These are phyloP conservation scores for Rhodophaea formosa DNA, from an alignment of 2,888 invertebrate genomes.

Conservation along the genomic window DNA sequence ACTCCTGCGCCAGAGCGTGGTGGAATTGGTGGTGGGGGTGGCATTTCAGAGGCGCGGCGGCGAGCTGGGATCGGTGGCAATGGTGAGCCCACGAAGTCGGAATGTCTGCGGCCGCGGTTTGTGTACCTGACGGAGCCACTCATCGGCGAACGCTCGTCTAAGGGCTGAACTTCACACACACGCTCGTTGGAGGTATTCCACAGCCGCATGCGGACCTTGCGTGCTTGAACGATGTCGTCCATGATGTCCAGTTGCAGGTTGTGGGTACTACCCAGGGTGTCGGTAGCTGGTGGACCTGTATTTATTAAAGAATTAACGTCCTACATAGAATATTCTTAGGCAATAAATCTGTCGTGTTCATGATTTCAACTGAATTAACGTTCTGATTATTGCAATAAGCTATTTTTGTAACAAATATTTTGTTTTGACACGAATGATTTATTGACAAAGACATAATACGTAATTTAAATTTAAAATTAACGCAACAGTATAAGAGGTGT, in stretches of 20 bases:
- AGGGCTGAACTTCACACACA: slow-evolving; percentile 90
- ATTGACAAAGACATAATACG: background rate
- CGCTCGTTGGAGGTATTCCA: slow-evolving; percentile 91
- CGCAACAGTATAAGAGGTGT: too few species aligned
- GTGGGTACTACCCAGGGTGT: slow-evolving; percentile 87
- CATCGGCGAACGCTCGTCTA: slow-evolving; percentile 84
- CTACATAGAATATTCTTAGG: background rate
- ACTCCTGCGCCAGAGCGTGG: slow-evolving; percentile 81
- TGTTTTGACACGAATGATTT: background rate
- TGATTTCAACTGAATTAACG: background rate
- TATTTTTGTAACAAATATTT: background rate
- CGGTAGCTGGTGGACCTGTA: slow-evolving; percentile 86
- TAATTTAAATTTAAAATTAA: too few species aligned
- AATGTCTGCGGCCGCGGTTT: slow-evolving; percentile 84
- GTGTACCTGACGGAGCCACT: slow-evolving; percentile 82
- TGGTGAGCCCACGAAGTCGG: slow-evolving; percentile 85
- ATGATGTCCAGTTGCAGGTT: slow-evolving; percentile 92
- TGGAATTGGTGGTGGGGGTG: slow-evolving; percentile 77
- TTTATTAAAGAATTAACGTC: slow-evolving; percentile 19
- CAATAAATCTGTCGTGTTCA: background rate
- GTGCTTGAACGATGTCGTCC: slow-evolving; percentile 92
- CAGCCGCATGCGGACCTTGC: slow-evolving; percentile 91
- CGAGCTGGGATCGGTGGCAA: slow-evolving; percentile 82
- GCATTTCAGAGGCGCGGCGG: slow-evolving; percentile 88
- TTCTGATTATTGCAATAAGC: background rate